Percentiles rank a stretch among this genome's conserved stretches.
phyloP scores from a whole-genome alignment of 2,797 vertebrate species.

The Typhlichthys eigenmanni region DNA sequence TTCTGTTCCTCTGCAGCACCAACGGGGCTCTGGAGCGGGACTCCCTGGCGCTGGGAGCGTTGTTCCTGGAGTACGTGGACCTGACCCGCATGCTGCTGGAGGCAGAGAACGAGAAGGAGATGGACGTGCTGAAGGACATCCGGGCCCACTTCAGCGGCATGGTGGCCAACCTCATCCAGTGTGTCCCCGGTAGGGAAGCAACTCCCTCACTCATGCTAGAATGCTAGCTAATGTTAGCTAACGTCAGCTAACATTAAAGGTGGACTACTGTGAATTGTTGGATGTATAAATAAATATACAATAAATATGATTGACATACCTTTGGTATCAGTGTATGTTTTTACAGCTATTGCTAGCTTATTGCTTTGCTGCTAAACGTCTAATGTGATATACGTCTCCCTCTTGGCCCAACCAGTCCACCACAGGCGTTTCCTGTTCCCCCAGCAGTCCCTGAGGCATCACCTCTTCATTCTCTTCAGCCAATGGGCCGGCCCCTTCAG shows the following conservation, averaged over 20 bases:
- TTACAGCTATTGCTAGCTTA: too few relatives aligned
- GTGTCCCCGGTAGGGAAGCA: slow-evolving; percentile 88
- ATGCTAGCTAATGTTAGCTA: too few relatives aligned
- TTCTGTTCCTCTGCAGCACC: slow-evolving; percentile 74
- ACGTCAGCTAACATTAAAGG: too few relatives aligned
- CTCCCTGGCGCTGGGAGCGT: slow-evolving; percentile 91
- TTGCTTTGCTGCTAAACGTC: too few relatives aligned
- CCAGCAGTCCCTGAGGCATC: slow-evolving; percentile 96
- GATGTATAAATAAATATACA: too few relatives aligned
- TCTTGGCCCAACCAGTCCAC: slow-evolving; percentile 80
- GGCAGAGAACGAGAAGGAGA: slow-evolving; percentile 98
- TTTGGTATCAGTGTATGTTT: too few relatives aligned
- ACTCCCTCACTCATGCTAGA: too few relatives aligned
- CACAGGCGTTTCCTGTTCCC: slow-evolving; percentile 97
- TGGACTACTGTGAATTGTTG: too few relatives aligned
- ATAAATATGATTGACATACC: too few relatives aligned
- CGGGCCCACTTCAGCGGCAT: slow-evolving; percentile 98
- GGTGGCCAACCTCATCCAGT: slow-evolving; percentile 98
- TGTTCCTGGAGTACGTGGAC: slow-evolving; percentile 97
- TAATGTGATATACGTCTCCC: neutral
- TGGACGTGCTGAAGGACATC: slow-evolving; percentile 97
- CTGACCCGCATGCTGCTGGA: slow-evolving; percentile 97
- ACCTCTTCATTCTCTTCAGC: slow-evolving; percentile 98
- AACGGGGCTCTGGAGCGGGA: slow-evolving; percentile 96
- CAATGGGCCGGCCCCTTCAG: slow-evolving; percentile 99